Evolutionary conservation across 1,140 invertebrate species (phyloP).

Genomic region (Plutomurus gul): DNA sequence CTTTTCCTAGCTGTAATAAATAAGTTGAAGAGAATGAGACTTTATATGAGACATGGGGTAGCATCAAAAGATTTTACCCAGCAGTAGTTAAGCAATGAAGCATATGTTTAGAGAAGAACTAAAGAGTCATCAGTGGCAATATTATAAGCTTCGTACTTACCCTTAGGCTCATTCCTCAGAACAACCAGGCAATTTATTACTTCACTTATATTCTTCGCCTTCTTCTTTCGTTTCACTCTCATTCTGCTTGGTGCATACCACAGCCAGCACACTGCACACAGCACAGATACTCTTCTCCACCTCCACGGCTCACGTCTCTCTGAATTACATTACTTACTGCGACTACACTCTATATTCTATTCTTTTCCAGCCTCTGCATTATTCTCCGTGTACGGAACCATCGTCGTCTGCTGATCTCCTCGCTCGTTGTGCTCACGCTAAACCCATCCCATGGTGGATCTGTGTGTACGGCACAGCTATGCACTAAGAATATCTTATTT

Average conservation of each 20-base stretch:
- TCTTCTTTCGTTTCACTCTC: background rate
- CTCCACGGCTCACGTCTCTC: constrained; percentile 20
- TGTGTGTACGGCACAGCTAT: background rate
- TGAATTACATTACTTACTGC: constrained; percentile 26
- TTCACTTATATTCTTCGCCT: constrained; percentile 30
- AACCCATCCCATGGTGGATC: background rate
- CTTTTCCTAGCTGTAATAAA: background rate
- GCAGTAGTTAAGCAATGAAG: constrained; percentile 31
- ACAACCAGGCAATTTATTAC: constrained; percentile 36
- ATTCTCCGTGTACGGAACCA: background rate
- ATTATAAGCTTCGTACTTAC: constrained; percentile 6
- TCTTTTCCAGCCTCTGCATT: background rate
- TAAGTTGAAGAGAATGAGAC: background rate
- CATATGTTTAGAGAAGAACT: constrained; percentile 29
- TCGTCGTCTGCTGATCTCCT: background rate
- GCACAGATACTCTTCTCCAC: constrained; percentile 4
- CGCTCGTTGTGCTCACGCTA: background rate
- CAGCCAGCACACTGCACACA: too few relatives aligned
- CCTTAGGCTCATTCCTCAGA: constrained; percentile 31
- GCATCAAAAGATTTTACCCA: constrained; percentile 26
- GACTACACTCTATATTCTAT: background rate
- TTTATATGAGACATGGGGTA: constrained; percentile 1
- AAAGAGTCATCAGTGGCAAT: constrained; percentile 32
- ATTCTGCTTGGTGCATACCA: background rate
- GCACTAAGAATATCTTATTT: background rate